phyloP scores from a whole-genome alignment of 2,888 invertebrate species.

The Eutolmus rufibarbis region DNA sequence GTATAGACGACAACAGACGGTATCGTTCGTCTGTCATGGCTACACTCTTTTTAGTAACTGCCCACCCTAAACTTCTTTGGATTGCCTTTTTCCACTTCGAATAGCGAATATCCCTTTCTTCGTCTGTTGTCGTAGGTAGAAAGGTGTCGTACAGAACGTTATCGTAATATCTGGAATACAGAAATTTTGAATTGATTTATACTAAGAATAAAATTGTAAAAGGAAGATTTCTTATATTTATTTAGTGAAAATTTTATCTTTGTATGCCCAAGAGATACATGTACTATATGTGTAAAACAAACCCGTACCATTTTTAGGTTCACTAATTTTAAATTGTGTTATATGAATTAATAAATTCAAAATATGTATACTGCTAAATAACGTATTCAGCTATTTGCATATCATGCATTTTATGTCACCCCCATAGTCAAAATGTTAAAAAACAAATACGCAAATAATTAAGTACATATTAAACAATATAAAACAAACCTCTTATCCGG shows the following conservation, averaged over 20 bases:
- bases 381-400: too few species aligned
- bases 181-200: background rate
- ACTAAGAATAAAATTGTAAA: background rate
- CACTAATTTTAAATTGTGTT: too few species aligned
- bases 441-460: too few species aligned
- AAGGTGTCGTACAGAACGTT: conserved; percentile 74
- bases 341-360: too few species aligned
- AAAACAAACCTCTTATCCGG: conserved; percentile 64
- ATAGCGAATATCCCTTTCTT: conserved; percentile 83
- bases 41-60: conserved; percentile 74
- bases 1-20: conserved; percentile 79
- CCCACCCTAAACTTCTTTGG: conserved; percentile 90
- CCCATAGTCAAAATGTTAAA: too few species aligned
- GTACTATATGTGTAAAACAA: too few species aligned
- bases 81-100: conserved; percentile 96
- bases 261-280: too few species aligned
- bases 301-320: too few species aligned
- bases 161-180: conserved; percentile 53
- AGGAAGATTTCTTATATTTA: background rate
- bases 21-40: conserved; percentile 86
- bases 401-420: background rate
- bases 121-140: conserved; percentile 79
- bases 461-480: background rate
- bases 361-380: too few species aligned
- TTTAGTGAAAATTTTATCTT: background rate